Evolutionary conservation across 2,888 invertebrate species (phyloP).

Genomic region (Euproctis similis): DNA sequence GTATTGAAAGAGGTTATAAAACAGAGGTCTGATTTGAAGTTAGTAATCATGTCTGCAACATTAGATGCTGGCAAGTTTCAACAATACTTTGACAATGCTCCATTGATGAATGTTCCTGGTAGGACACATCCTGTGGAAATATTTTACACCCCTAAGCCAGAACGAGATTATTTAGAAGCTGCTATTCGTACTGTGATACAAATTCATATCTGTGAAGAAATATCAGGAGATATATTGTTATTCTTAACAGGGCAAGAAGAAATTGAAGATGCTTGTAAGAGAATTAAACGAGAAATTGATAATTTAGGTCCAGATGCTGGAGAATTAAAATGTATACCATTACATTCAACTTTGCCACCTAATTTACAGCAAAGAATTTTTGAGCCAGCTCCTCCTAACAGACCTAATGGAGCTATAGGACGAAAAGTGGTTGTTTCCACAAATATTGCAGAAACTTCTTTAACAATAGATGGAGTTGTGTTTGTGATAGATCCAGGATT

Average conservation of each 20-base stretch:
- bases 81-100: slow-evolving; percentile 98
- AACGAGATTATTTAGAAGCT: slow-evolving; percentile 97
- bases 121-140: slow-evolving; percentile 78
- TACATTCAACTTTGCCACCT: slow-evolving; percentile 98
- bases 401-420: slow-evolving; percentile 91
- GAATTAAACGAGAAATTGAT: slow-evolving; percentile 95
- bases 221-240: slow-evolving; percentile 92
- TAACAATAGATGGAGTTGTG: slow-evolving; percentile 99
- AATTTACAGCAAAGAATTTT: slow-evolving; percentile 98
- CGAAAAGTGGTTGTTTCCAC: slow-evolving; percentile 97
- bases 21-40: slow-evolving; percentile 93
- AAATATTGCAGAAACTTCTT: slow-evolving; percentile 98
- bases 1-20: slow-evolving; percentile 97
- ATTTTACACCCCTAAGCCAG: slow-evolving; percentile 99
- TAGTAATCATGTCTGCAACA: slow-evolving; percentile 99
- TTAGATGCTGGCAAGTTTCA: slow-evolving; percentile 99
- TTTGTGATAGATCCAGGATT: slow-evolving; percentile 99
- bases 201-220: slow-evolving; percentile 97
- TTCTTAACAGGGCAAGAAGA: slow-evolving; percentile 91
- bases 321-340: slow-evolving; percentile 97
- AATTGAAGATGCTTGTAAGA: slow-evolving; percentile 99
- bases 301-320: slow-evolving; percentile 97
- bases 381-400: slow-evolving; percentile 95
- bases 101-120: slow-evolving; percentile 97
- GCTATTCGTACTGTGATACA: slow-evolving; percentile 96